Base-by-base conservation (phyloP, 2,888 invertebrate species). In the Chrysodeixis includens region DNA sequence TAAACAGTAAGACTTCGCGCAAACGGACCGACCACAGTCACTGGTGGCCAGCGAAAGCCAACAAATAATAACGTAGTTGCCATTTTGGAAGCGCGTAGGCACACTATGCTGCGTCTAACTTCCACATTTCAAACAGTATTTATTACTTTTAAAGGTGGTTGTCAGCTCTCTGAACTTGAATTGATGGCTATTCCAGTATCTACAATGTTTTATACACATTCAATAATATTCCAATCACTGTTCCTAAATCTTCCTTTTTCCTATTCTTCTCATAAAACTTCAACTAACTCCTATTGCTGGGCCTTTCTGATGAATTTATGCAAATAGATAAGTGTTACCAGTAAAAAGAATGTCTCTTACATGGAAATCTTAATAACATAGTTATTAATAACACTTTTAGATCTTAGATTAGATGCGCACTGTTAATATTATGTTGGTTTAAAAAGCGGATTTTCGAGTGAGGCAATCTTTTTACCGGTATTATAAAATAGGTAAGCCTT, bases 271-370 rank as follows among this genome's bases (percentile, higher is more conserved):
- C 10, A 57, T 52, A 0, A 30, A 62, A 35, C 3, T 20, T 10
- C 4, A 55, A 26, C 30, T 9, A 12, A 56, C 58, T 57, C 35
- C 56, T 51, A 55, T 18, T 46, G 20, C 30, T 63, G 54, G 55
- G 60, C 62, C 58, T 62, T 74, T 71, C 62, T 59, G 18, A 77
- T 71, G 54, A 66, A 74, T 77, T 62, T 76, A 63, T 66, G 58
- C 60, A 63, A 56, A 53, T 69, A 67, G 58, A 44, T 71, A 65
- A 71, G 54, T 56, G 60, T 30, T 44, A 66, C 26, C 40, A 58
- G 46, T 56, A 9, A 9, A 32, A 49, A 64, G 30, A 61, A 12
- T 65, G 49, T 56, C n/a, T 32, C 40, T 46, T 12, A 32, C 14
- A 35, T 20, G 5, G 18, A 0, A n/a, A n/a, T n/a, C n/a, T n/a